Evolutionary conservation across 2,797 vertebrate species (phyloP), one percentile per base, ranked within the genome.

Genomic region (Hyperoplus immaculatus): DNA sequence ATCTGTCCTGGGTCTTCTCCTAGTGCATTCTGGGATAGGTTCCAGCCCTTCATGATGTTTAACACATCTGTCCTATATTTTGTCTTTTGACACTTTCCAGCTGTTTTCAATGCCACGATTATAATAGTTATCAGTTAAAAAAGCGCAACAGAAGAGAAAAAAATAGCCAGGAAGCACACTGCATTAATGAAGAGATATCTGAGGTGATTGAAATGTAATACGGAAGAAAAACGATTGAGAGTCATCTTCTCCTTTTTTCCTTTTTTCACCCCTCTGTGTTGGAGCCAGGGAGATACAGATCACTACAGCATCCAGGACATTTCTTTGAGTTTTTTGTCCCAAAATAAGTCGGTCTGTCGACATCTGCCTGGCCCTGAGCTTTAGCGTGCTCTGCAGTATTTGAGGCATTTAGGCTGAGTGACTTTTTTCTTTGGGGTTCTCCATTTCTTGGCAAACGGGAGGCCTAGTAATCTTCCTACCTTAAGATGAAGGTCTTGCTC

Each of bases 11-110:
- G 65, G 69, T 86, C 53, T 54, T 66, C 51, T 29, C 43, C 62
- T 72, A 67, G 65, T 84, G 75, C 81, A 69, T 64, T 46, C 65
- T 72, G 58, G 64, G 71, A 81, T 45, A 63, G 54, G 41, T 72
- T 63, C 21, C 59, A 61, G 46, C 56, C 58, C 69, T 18, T 55
- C 6, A 53, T 74, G 62, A 89, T 82, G 81, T 88, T 90, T 80
- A 81, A 82, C 77, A 78, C 66, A 76, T 84, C 72, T 77, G 83
- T 71, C 79, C 63, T 60, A 8, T 74, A 84, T 70, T 69, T 61
- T 80, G 75, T 82, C 58, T 38, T 29, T 29, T 29, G 29, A n/a
- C 36, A 66, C 79, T 10, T 36, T 66, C 42, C 74, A 72, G 61
- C 69, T 82, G 54, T 78, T 89, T 78, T 60, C 77, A 83, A 83